phyloP scores from a whole-genome alignment of 1,140 invertebrate species.

The Sinella curviseta region DNA sequence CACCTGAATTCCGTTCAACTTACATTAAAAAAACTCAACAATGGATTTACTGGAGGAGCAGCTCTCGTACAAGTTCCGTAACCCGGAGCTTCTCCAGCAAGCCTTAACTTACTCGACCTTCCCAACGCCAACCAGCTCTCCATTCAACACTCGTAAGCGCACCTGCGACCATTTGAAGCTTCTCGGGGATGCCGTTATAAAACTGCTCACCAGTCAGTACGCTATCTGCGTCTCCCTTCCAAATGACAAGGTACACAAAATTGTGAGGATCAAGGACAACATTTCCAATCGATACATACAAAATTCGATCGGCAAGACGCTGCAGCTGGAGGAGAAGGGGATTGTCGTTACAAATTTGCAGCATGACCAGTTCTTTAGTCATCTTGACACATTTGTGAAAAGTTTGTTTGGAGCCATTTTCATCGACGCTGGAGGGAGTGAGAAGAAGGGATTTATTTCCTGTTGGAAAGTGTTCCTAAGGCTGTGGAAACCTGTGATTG shows the following conservation, averaged over 20 bases:
- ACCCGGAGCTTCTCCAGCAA: neutral
- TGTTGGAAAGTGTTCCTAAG: neutral
- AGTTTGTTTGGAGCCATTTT: neutral
- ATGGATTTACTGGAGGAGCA: neutral
- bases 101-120: neutral
- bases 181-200: neutral
- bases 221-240: neutral
- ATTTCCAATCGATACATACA: neutral
- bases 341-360: neutral
- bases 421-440: neutral
- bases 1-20: no score
- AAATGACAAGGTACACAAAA: neutral
- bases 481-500: neutral
- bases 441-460: neutral
- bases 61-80: neutral
- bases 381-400: neutral
- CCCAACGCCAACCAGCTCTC: neutral
- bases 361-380: neutral
- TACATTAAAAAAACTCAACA: no score
- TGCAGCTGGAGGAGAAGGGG: neutral
- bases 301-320: neutral
- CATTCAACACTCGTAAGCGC: neutral
- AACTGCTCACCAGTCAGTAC: neutral
- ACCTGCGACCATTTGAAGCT: neutral
- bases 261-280: neutral